Evolutionary conservation across 2,113 vertebrate species (phyloP).

Genomic region (Heteronetta atricapilla): DNA sequence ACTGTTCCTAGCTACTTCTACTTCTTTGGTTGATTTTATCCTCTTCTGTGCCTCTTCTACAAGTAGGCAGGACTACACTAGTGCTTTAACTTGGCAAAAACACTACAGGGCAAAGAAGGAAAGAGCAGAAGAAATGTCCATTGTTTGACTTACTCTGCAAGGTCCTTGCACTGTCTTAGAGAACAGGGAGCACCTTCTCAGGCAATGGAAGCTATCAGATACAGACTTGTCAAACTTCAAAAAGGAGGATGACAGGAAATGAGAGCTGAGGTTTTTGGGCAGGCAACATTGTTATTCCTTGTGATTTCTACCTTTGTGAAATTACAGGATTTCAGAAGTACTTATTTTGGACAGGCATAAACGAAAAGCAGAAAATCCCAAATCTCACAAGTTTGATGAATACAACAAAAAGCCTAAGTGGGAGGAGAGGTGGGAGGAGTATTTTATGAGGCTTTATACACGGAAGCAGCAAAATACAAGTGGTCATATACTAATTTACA

Average conservation of each 20-base stretch:
- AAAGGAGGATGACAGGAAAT: not conserved
- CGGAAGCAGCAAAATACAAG: not conserved
- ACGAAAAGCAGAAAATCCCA: not conserved
- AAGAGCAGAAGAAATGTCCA: not conserved
- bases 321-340: not conserved
- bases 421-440: not conserved
- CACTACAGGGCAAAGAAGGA: not conserved
- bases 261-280: not conserved
- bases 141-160: not conserved
- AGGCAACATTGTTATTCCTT: not conserved
- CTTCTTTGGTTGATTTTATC: not conserved
- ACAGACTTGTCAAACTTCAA: not conserved
- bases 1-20: not conserved
- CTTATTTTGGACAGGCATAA: not conserved
- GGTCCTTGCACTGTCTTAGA: not conserved
- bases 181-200: not conserved
- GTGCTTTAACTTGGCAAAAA: not conserved
- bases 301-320: not conserved
- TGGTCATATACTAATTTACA: slow-evolving; percentile 5
- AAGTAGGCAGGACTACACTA: not conserved
- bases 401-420: not conserved
- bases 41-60: not conserved
- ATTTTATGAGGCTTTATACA: not conserved
- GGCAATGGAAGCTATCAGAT: not conserved
- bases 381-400: not conserved